Evolutionary conservation across 2,113 vertebrate species (phyloP), one percentile per base, ranked within the genome.

Genomic region (Scortum barcoo): DNA sequence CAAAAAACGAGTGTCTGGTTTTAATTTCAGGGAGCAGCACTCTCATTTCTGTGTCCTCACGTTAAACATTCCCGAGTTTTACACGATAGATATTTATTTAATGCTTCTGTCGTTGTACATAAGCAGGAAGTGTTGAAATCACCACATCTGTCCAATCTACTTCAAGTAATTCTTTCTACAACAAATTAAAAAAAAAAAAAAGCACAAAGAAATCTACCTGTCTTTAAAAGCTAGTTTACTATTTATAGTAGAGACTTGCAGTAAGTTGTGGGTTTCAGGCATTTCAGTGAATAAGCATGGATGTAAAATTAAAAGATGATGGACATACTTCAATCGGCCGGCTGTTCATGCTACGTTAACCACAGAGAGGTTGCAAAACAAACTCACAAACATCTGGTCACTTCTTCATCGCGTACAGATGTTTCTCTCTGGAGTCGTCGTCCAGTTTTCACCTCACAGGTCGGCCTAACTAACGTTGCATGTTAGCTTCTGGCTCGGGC

Each of bases 241-340:
- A 5, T 51, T 44, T 20, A 19, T 50, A 36, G 36, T 7, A 75
- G 46, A 51, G 30, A 61, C 56, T 62, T 19, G 46, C 11, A 20
- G 24, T 44, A 57, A 54, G 46, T 19, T 5, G 20, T 65, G 13
- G 61, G 30, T 61, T 75, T 69, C n/a, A 77, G 81, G 71, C 56
- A 70, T 80, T 69, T 79, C 63, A 69, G 76, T 73, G 46, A 78
- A 67, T 11, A 67, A 67, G 61, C 66, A 9, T 26, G 2, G 17
- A 30, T 11, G 42, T 50, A 22, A 33, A 44, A 26, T 66, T 44
- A 42, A 12, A 63, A 14, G 13, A 40, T 38, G 72, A 30, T 3
- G 5, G 33, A 62, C 22, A 4, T 2, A 8, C 14, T 63, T 14
- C 5, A 38, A 28, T 36, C 3, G 26, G 20, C 42, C 10, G 50